phyloP scores from a whole-genome alignment of 2,888 invertebrate species.

The Mystacides longicornis region DNA sequence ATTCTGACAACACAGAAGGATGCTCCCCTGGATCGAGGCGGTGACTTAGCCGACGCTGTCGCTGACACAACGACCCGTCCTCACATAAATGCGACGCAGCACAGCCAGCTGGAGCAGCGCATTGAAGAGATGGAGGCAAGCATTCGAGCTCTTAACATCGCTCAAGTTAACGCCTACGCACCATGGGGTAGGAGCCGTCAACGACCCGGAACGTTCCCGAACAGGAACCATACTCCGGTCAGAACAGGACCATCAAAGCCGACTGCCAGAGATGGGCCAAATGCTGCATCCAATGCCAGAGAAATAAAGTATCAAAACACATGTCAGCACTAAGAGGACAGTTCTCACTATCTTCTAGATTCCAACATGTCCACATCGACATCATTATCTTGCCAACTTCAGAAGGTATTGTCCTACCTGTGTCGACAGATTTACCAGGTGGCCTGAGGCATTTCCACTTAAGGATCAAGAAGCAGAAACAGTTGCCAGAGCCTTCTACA shows the following conservation, averaged over 20 bases:
- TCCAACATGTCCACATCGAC: slow-evolving; percentile 23
- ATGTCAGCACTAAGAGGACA: neutral
- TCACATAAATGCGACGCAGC: no score
- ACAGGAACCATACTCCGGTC: no score
- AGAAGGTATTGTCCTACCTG: neutral
- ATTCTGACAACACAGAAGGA: no score
- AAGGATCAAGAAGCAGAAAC: neutral
- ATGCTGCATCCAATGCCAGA: slow-evolving; percentile 3
- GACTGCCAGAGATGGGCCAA: slow-evolving; percentile 16
- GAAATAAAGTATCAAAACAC: neutral
- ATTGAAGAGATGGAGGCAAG: no score
- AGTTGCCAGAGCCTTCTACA: neutral
- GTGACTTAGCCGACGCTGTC: no score
- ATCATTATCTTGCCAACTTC: neutral
- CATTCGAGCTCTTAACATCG: no score
- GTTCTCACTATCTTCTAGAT: slow-evolving; percentile 27
- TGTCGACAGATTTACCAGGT: neutral
- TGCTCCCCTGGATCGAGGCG: no score
- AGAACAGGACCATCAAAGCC: slow-evolving; percentile 18
- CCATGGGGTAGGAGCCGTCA: no score
- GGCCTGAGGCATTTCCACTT: neutral
- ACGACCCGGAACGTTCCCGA: no score
- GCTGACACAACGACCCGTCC: no score
- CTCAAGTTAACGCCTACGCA: no score
- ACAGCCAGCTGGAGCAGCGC: no score